Evolutionary conservation across 2,113 vertebrate genomes (phyloP), one percentile per base, ranked within the genome.

Genomic region (Melanostigma gelatinosum): DNA sequence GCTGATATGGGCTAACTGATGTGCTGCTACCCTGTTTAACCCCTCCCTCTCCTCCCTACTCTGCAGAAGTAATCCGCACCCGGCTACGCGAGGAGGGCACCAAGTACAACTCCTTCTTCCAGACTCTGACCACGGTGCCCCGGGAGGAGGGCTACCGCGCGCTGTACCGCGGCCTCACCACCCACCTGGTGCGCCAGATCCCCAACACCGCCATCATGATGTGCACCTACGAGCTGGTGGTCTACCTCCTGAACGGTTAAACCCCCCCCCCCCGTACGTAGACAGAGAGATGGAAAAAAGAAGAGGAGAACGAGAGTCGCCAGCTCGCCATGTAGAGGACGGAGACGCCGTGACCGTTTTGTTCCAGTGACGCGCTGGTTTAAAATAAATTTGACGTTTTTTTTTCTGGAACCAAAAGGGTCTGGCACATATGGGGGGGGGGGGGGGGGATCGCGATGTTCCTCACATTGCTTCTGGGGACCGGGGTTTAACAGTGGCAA

Each of bases 121-220:
- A 99, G 96, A 99, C 97, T 69, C 78, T 99, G 0, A 96, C 93
- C 64, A 94, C 97, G 88, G 92, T 99, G 83, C 93, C 98, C 87
- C 95, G 93, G 88, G 98, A 99, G 93, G 98, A 99, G 95, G 97
- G 98, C 8, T 99, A 97, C 79, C 94, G 96, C 2, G 96, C 97
- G 27, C 96, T 99, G 32, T 99, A 99, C 93, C 96, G 98, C 64
- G 98, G 98, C 82, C 96, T 99, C 90, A 97, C 96, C 61, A 99
- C 97, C 2, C 98, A 99, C 79, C 94, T 99, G 89, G 93, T 99
- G 86, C 97, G 98, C 86, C 98, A 99, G 94, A 99, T 99, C 88
- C 98, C 98, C 84, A 99, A 99, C 95, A 99, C 97, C 0, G 98
- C 97, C 88, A 99, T 99, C 89, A 97, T 98, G 97, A 99, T 99